These are phyloP conservation scores for Lypha dubia DNA, from an alignment of 2,888 invertebrate species.

Conservation along the genomic window DNA sequence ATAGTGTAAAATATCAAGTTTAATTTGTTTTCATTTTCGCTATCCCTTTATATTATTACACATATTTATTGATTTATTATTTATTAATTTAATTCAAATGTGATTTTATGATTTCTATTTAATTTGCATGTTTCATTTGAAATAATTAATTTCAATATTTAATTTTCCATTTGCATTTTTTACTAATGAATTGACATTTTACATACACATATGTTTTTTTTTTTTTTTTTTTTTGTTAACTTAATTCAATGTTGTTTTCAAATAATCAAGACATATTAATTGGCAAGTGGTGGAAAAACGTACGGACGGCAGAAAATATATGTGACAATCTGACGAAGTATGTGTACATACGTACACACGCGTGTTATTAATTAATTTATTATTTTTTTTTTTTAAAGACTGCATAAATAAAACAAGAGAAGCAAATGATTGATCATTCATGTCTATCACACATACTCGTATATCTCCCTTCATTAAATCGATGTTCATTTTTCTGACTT, in stretches of 20 bases:
- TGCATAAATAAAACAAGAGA: too few relatives aligned
- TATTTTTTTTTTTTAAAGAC: conserved; percentile 25
- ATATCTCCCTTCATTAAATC: conserved; percentile 19
- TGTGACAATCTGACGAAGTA: conserved; percentile 43
- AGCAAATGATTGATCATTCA: background rate
- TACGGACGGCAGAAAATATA: background rate
- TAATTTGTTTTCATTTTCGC: too few relatives aligned
- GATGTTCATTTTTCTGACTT: conserved; percentile 40
- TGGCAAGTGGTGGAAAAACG: conserved; percentile 50
- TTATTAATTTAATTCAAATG: background rate
- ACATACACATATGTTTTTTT: too few relatives aligned
- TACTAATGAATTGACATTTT: background rate
- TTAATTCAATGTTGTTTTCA: conserved; percentile 9
- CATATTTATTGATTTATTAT: too few relatives aligned
- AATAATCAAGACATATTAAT: conserved; percentile 54
- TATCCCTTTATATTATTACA: too few relatives aligned
- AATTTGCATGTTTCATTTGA: conserved; percentile 9
- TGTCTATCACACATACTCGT: background rate
- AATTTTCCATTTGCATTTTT: background rate
- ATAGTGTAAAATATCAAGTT: too few relatives aligned
- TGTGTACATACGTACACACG: too few relatives aligned
- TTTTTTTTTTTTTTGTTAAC: background rate
- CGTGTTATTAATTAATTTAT: conserved; percentile 61
- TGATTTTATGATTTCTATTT: conserved; percentile 8
- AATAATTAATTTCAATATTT: conserved; percentile 8